Conservation (phyloP, 2,888 invertebrate species). For the Andrena trimmerana region DNA sequence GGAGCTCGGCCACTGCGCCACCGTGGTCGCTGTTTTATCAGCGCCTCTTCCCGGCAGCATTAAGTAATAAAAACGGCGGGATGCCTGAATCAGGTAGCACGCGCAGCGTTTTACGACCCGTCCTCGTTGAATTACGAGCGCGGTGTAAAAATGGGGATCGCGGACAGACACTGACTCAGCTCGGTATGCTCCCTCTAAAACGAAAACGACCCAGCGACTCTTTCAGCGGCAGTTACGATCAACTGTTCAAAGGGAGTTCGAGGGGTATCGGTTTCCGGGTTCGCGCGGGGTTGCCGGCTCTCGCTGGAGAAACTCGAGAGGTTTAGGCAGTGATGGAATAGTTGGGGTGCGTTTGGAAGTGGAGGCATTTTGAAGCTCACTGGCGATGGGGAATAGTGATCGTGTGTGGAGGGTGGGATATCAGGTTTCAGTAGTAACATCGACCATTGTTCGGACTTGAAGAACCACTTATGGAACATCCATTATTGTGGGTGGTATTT, state of each 20-base stretch:
- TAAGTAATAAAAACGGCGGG: slow-evolving; percentile 39
- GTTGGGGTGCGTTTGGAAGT: background rate
- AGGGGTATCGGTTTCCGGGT: background rate
- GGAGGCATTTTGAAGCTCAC: no score
- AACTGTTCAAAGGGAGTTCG: background rate
- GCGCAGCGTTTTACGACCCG: slow-evolving; percentile 35
- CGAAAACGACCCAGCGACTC: background rate
- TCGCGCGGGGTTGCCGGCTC: background rate
- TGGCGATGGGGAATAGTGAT: no score
- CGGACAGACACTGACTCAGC: slow-evolving; percentile 13
- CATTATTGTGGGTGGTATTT: no score
- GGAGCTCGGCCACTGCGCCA: background rate
- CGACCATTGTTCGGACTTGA: no score
- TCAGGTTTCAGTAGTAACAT: no score
- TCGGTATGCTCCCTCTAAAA: background rate
- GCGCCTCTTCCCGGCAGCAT: slow-evolving; percentile 8
- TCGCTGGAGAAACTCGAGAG: background rate
- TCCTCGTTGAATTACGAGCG: slow-evolving; percentile 34
- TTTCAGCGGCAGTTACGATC: background rate
- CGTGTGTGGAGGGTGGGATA: no score
- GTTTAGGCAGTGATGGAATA: background rate
- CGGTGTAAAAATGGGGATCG: slow-evolving; percentile 28
- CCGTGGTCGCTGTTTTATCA: slow-evolving; percentile 35
- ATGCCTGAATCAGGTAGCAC: slow-evolving; percentile 41
- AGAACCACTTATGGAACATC: no score